A percentile compares a stretch with the other conserved stretches of the same genome.
Conservation (phyloP, 2,113 vertebrate genomes). For the Bubo scandiacus region DNA sequence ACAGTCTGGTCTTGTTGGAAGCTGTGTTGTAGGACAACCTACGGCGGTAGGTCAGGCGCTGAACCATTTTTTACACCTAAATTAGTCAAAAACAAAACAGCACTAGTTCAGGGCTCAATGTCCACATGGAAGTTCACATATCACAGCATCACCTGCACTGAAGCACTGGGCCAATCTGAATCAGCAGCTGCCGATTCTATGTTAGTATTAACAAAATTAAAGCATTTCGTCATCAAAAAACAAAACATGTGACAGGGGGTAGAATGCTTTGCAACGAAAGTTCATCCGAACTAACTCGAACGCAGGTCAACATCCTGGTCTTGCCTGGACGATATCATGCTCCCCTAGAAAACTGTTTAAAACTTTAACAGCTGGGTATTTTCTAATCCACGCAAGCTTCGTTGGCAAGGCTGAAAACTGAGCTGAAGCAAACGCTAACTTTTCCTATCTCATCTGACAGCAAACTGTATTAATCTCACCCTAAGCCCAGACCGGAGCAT, state of each 20-base stretch:
- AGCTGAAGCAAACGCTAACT: fast-evolving
- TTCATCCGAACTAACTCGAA: fast-evolving
- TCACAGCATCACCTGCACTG: background rate
- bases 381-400: fast-evolving
- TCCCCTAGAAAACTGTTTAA: fast-evolving
- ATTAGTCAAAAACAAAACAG: background rate
- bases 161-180: background rate
- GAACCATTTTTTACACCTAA: slow-evolving; percentile 86
- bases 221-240: background rate
- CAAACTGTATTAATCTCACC: fast-evolving
- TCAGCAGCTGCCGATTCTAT: background rate
- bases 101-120: background rate
- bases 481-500: background rate
- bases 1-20: slow-evolving; percentile 98
- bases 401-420: fast-evolving
- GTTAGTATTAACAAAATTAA: fast-evolving
- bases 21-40: slow-evolving; percentile 99
- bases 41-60: slow-evolving; percentile 96
- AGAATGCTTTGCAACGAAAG: fast-evolving
- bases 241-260: fast-evolving
- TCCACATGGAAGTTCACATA: fast-evolving
- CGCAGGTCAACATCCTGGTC: fast-evolving
- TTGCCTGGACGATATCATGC: fast-evolving
- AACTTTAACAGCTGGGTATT: fast-evolving
- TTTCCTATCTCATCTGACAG: fast-evolving